Conservation (phyloP, 64 coral and sea anemone genomes). For the Trachythela sp. region DNA sequence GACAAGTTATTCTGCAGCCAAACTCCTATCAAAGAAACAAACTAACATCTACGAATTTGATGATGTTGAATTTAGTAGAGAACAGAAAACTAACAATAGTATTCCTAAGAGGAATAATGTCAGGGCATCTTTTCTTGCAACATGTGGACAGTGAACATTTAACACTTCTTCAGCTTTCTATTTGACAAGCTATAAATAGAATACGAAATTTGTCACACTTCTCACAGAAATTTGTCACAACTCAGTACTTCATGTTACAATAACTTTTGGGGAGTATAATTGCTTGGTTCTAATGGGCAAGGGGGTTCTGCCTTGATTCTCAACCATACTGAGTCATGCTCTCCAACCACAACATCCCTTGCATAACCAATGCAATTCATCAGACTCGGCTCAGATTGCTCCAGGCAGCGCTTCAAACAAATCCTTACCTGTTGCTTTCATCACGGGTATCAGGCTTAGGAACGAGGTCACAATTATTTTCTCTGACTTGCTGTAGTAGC, state of each 20-base stretch:
- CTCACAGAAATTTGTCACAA: too few species aligned
- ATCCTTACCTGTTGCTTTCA: neutral
- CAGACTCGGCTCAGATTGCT: too few species aligned
- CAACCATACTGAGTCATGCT: neutral
- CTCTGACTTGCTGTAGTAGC: neutral
- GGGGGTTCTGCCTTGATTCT: neutral
- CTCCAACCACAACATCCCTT: neutral
- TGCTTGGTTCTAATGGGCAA: too few species aligned
- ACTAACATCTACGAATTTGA: neutral
- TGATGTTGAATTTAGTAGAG: neutral
- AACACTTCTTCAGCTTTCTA: too few species aligned
- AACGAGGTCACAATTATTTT: neutral
- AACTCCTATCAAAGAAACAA: neutral
- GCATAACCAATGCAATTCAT: slow-evolving; percentile 1
- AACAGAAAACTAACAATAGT: neutral
- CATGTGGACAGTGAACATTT: neutral
- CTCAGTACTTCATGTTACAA: too few species aligned
- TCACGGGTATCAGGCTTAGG: neutral
- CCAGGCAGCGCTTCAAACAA: neutral
- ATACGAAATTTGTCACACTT: too few species aligned
- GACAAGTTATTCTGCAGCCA: neutral
- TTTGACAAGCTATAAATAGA: too few species aligned
- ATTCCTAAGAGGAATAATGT: neutral
- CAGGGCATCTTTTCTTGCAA: neutral
- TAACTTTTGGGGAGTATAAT: too few species aligned